Evolutionary conservation across 2,113 vertebrate genomes (phyloP).

Genomic region (Dolichallabes microphthalmus): DNA sequence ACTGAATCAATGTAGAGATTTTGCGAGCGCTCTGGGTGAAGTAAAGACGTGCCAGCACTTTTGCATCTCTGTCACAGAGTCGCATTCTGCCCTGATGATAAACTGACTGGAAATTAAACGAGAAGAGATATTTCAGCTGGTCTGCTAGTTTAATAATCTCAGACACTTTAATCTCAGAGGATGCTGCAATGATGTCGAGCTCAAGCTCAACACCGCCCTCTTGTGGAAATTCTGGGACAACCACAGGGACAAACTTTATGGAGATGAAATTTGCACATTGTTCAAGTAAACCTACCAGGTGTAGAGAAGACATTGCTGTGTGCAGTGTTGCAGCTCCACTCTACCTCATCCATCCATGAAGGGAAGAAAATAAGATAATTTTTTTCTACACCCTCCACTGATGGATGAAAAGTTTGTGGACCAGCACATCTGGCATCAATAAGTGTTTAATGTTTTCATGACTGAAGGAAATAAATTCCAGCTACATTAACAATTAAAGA

Average conservation of each 20-base stretch:
- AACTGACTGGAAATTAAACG: not conserved
- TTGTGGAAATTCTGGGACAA: conserved; percentile 19
- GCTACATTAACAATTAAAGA: not conserved
- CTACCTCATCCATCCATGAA: not conserved
- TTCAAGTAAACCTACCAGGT: not conserved
- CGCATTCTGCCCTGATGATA: not conserved
- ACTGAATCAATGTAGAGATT: conserved; percentile 35
- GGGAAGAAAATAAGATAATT: not conserved
- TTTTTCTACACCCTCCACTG: not conserved
- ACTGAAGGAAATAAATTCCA: not conserved
- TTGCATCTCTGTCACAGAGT: not conserved
- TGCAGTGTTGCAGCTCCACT: not conserved
- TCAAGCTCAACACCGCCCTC: conserved; percentile 35
- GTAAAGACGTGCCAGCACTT: conserved; percentile 7
- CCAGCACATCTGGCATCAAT: not conserved
- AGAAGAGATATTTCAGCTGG: not conserved
- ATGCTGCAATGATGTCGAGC: not conserved
- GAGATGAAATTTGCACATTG: not conserved
- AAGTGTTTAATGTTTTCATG: not conserved
- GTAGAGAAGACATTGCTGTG: not conserved
- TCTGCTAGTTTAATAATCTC: not conserved
- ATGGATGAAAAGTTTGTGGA: too few species aligned
- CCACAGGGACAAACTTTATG: too few species aligned
- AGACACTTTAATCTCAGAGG: not conserved
- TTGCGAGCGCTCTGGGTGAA: conserved; percentile 24